These are phyloP conservation scores for Sericinus montela DNA, from an alignment of 2,888 invertebrate genomes.

Conservation along the genomic window DNA sequence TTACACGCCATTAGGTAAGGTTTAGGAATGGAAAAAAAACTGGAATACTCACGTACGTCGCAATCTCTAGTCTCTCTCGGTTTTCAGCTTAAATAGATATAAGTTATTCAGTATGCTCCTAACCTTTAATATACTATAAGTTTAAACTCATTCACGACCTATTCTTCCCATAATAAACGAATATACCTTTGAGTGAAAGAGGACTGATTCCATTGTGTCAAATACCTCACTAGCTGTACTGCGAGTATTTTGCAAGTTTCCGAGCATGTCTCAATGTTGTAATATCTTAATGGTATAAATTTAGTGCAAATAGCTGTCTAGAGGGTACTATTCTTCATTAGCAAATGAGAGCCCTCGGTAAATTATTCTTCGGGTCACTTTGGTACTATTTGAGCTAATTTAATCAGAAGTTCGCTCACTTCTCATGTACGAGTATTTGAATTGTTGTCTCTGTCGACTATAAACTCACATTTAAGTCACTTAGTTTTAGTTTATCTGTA, in stretches of 20 bases:
- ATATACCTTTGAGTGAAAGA: conserved; percentile 16
- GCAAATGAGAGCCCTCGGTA: conserved; percentile 55
- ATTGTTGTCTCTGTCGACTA: conserved; percentile 17
- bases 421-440: conserved; percentile 57
- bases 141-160: no score
- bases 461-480: conserved; percentile 5
- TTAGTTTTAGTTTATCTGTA: conserved; percentile 14
- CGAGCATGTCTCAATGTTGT: conserved; percentile 46
- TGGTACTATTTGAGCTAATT: conserved; percentile 72
- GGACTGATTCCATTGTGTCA: conserved; percentile 14
- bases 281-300: conserved; percentile 75
- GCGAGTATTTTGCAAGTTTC: conserved; percentile 6
- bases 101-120: no score
- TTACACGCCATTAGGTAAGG: no score
- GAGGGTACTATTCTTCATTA: conserved; percentile 75
- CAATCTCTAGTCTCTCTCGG: no score
- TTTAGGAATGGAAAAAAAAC: no score
- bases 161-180: background rate
- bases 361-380: conserved; percentile 77
- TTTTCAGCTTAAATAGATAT: no score
- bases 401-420: conserved; percentile 63
- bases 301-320: conserved; percentile 61
- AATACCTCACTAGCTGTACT: conserved; percentile 12
- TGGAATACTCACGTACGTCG: no score
- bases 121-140: no score